Percentiles rank a stretch among this genome's conserved stretches.
Evolutionary conservation across 1,140 invertebrate species (phyloP).

Genomic region (Scaptomyza montana): DNA sequence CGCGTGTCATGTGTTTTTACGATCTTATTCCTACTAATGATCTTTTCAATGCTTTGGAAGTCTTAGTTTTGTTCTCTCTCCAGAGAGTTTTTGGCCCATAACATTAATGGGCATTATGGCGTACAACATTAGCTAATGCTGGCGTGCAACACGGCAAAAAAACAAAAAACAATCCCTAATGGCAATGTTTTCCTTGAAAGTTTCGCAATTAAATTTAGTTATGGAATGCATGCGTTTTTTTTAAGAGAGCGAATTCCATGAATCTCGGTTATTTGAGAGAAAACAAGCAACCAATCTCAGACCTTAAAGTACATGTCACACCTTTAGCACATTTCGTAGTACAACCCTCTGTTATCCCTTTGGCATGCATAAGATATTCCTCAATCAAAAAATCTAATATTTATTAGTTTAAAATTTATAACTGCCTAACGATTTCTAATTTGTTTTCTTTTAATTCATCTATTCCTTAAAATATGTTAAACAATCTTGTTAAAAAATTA

Average conservation of each 20-base stretch:
- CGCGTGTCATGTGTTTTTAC: constrained; percentile 77
- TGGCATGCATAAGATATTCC: too few species aligned
- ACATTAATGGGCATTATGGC: constrained; percentile 32
- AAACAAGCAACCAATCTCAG: too few species aligned
- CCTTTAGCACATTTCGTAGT: too few species aligned
- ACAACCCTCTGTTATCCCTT: too few species aligned
- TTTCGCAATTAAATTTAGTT: constrained; percentile 34
- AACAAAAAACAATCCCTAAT: background rate
- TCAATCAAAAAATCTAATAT: too few species aligned
- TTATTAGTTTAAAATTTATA: too few species aligned
- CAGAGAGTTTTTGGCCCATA: background rate
- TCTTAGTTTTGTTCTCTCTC: background rate
- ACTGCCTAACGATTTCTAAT: too few species aligned
- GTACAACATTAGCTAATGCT: constrained; percentile 35
- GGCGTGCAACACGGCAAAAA: constrained; percentile 10
- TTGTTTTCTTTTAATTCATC: too few species aligned
- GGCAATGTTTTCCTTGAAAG: constrained; percentile 28
- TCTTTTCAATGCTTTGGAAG: constrained; percentile 52
- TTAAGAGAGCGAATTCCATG: constrained; percentile 2
- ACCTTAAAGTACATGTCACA: too few species aligned
- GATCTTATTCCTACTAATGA: constrained; percentile 80
- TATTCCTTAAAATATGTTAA: too few species aligned
- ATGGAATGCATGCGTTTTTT: background rate
- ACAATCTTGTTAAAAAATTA: too few species aligned
- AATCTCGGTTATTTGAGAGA: background rate